These are phyloP conservation scores for Phalanger gymnotis DNA, from an alignment of 2,797 vertebrate species.

Conservation along the genomic window DNA sequence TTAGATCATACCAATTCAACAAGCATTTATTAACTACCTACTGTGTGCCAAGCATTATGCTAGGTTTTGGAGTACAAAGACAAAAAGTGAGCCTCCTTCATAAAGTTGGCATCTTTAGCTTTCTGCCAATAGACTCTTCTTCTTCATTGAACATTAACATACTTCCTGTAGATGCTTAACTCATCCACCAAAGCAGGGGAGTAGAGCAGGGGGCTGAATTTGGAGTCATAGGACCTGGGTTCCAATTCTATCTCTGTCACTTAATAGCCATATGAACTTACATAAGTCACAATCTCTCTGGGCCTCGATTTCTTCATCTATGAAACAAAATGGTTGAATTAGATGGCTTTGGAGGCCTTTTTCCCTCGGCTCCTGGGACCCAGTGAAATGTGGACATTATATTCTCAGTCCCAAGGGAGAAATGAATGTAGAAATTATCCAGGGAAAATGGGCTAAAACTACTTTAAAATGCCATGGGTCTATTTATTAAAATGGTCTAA, in stretches of 20 bases:
- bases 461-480: not conserved
- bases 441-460: not conserved
- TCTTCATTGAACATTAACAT: not conserved
- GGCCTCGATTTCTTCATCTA: not conserved
- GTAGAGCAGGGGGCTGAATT: not conserved
- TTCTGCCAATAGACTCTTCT: not conserved
- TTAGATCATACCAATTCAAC: not conserved
- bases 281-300: not conserved
- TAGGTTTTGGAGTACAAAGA: not conserved
- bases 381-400: not conserved
- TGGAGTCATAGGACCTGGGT: not conserved
- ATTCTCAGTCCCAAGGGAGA: not conserved
- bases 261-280: not conserved
- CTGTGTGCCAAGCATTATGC: not conserved
- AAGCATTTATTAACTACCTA: not conserved
- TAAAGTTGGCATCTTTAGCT: not conserved
- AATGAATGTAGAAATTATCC: not conserved
- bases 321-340: not conserved
- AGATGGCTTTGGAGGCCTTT: not conserved
- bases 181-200: not conserved
- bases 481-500: not conserved
- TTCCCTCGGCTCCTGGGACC: not conserved
- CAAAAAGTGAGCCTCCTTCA: not conserved
- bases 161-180: not conserved
- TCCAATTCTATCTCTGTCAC: not conserved